Conservation (phyloP, 1,140 invertebrate species). For the Temnothorax nylanderi region DNA sequence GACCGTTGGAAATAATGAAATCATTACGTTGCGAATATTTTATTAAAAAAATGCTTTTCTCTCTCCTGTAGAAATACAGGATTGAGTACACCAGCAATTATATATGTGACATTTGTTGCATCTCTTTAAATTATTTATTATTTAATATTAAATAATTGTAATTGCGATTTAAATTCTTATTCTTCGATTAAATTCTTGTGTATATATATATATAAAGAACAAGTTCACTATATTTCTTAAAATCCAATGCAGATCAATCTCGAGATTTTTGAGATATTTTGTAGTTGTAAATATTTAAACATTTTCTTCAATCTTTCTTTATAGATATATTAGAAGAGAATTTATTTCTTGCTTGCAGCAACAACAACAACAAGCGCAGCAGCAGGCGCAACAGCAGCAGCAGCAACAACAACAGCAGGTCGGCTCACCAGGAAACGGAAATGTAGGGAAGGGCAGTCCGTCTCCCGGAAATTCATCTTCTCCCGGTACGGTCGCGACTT, state of each 20-base stretch:
- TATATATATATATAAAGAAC: neutral
- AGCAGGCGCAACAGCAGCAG: conserved; percentile 75
- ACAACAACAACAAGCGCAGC: conserved; percentile 77
- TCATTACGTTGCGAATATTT: conserved; percentile 44
- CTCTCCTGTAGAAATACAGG: conserved; percentile 2
- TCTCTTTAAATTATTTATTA: neutral
- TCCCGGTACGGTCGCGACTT: conserved; percentile 77
- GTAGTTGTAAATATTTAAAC: neutral
- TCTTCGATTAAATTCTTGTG: too few relatives aligned
- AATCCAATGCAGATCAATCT: neutral
- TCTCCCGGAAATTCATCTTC: conserved; percentile 80
- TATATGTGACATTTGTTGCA: neutral
- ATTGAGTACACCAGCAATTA: neutral
- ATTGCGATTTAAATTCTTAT: neutral
- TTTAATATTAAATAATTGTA: neutral
- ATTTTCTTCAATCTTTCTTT: conserved; percentile 18
- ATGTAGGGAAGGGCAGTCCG: conserved; percentile 80
- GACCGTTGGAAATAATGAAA: conserved; percentile 26
- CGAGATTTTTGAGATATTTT: neutral
- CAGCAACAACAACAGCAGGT: conserved; percentile 79
- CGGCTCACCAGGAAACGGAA: conserved; percentile 80
- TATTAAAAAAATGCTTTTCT: conserved; percentile 4
- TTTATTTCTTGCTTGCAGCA: conserved; percentile 57
- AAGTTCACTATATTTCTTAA: neutral
- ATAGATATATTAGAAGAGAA: neutral